Conservation (phyloP, 2,797 vertebrate genomes). For the Clamator glandarius region DNA sequence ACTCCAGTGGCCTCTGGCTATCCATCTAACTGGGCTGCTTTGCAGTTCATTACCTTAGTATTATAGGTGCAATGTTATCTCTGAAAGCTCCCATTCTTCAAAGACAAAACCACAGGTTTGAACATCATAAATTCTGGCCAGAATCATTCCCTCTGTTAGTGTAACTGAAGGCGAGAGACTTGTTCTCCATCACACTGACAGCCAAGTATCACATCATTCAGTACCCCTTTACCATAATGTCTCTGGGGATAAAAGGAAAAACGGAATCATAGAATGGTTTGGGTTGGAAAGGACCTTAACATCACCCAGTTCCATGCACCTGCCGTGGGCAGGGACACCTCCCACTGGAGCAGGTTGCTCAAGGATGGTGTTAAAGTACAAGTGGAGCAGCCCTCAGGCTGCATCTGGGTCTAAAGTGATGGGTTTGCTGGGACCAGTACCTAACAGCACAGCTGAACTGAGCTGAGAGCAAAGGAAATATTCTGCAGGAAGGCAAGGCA, state of each 20-base stretch:
- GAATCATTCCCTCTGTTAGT: background rate
- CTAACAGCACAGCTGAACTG: background rate
- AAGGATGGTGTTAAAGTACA: background rate
- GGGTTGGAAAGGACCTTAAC: too few relatives aligned
- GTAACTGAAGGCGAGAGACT: background rate
- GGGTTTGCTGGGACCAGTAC: background rate
- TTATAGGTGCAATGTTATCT: background rate
- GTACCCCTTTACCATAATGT: rapidly evolving
- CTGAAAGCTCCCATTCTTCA: background rate
- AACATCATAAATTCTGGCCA: background rate
- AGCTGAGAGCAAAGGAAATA: background rate
- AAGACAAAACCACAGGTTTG: background rate
- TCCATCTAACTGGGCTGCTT: background rate
- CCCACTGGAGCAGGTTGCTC: background rate
- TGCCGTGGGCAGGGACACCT: too few relatives aligned
- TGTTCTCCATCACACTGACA: background rate
- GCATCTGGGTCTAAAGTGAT: background rate
- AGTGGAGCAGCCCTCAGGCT: background rate
- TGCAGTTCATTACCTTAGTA: background rate
- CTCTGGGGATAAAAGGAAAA: background rate
- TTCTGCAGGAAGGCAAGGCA: background rate
- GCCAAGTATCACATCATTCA: background rate
- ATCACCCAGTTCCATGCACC: too few relatives aligned
- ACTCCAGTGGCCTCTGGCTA: background rate
- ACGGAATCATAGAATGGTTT: background rate